These are phyloP conservation scores for Rhinophrynus dorsalis DNA, from an alignment of 2,797 vertebrate genomes.

Conservation along the genomic window DNA sequence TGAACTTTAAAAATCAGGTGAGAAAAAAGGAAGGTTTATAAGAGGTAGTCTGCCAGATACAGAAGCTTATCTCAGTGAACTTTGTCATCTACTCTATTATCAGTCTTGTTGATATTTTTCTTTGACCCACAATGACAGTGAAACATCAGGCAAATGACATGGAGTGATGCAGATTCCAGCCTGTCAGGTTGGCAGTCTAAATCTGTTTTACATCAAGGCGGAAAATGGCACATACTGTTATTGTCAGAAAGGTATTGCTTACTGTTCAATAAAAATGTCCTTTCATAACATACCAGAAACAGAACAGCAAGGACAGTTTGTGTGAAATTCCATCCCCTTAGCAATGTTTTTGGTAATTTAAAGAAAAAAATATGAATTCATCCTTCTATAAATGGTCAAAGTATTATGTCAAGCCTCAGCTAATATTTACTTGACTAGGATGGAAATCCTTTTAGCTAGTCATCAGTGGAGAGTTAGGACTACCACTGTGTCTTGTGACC, in stretches of 20 bases:
- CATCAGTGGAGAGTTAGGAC: too few relatives aligned
- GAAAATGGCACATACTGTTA: not conserved
- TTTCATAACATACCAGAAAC: not conserved
- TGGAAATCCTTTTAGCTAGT: too few relatives aligned
- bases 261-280: not conserved
- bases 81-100: constrained; percentile 10
- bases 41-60: not conserved
- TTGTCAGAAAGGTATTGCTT: not conserved
- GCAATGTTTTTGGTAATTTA: too few relatives aligned
- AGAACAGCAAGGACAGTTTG: not conserved
- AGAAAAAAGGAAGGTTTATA: not conserved
- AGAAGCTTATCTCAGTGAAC: constrained; percentile 5
- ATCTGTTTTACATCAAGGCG: not conserved
- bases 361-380: too few relatives aligned
- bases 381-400: too few relatives aligned
- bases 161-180: constrained; percentile 3
- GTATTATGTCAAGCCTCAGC: too few relatives aligned
- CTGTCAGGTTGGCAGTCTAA: not conserved
- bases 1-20: not conserved
- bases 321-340: not conserved
- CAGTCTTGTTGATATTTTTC: not conserved
- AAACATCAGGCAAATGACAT: not conserved
- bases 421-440: too few relatives aligned
- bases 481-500: too few relatives aligned
- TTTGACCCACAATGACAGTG: not conserved